These are phyloP conservation scores for Cheilosia scutellata DNA, from an alignment of 2,888 invertebrate genomes.

Conservation along the genomic window DNA sequence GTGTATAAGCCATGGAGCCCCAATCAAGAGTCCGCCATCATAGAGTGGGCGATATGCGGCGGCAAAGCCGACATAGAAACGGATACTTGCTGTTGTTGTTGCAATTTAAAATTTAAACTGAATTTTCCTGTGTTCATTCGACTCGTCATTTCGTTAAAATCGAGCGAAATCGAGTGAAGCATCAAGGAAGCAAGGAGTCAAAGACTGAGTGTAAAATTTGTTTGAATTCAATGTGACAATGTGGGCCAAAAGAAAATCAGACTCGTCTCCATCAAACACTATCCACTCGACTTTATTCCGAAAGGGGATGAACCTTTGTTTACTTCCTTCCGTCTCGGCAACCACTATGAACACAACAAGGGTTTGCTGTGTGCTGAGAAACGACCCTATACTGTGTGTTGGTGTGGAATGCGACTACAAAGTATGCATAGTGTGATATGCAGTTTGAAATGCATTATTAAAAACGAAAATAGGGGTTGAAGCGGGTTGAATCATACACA, in stretches of 20 bases:
- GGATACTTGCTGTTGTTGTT: too few species aligned
- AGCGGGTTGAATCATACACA: too few species aligned
- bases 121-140: too few species aligned
- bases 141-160: too few species aligned
- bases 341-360: conserved; percentile 64
- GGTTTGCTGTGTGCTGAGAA: background rate
- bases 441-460: conserved; percentile 55
- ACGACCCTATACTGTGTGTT: background rate
- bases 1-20: too few species aligned
- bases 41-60: too few species aligned
- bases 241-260: conserved; percentile 61
- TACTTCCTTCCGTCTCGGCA: conserved; percentile 68
- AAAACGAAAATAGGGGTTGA: conserved; percentile 47
- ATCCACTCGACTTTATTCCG: conserved; percentile 56
- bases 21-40: too few species aligned
- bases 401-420: conserved; percentile 23
- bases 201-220: too few species aligned
- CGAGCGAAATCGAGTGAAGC: too few species aligned
- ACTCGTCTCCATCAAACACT: background rate
- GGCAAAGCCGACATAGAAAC: too few species aligned
- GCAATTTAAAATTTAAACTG: too few species aligned
- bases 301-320: conserved; percentile 72
- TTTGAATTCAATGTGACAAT: conserved; percentile 47
- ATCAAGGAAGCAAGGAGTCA: too few species aligned
- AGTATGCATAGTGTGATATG: conserved; percentile 56